These are phyloP conservation scores for Tetraneura akinire DNA, from an alignment of 1,140 invertebrate genomes.

Conservation along the genomic window DNA sequence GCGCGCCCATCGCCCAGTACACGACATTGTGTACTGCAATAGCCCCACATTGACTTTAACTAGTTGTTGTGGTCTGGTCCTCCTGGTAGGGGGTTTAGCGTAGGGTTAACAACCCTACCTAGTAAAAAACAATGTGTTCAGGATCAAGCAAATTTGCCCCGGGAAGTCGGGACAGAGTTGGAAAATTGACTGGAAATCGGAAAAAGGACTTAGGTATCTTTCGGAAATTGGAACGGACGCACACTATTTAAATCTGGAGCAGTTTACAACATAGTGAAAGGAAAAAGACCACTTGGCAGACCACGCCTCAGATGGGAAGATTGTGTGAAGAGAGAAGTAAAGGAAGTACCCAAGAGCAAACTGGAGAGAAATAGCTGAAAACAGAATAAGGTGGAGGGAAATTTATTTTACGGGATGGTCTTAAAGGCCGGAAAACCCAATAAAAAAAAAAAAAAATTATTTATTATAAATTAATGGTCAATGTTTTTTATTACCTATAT, in stretches of 20 bases:
- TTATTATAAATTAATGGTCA: too few species aligned
- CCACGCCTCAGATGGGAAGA: too few species aligned
- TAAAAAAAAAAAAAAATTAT: too few species aligned
- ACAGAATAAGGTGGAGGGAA: too few species aligned
- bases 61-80: background rate
- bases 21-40: background rate
- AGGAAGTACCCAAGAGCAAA: too few species aligned
- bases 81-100: background rate
- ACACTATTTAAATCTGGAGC: slow-evolving; percentile 7
- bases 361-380: too few species aligned
- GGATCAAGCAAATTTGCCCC: background rate
- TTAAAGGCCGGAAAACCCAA: too few species aligned
- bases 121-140: background rate
- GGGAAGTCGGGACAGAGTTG: background rate
- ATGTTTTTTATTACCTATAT: too few species aligned
- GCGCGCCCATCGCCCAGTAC: background rate
- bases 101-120: slow-evolving; percentile 9
- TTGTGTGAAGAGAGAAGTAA: too few species aligned
- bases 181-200: slow-evolving; percentile 3
- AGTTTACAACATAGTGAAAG: background rate
- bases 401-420: too few species aligned
- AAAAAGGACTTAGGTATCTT: background rate
- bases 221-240: background rate
- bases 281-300: too few species aligned
- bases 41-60: background rate